Evolutionary conservation across 2,888 invertebrate genomes (phyloP), one percentile per base, ranked within the genome.

Genomic region (Melinopterus prodromus): DNA sequence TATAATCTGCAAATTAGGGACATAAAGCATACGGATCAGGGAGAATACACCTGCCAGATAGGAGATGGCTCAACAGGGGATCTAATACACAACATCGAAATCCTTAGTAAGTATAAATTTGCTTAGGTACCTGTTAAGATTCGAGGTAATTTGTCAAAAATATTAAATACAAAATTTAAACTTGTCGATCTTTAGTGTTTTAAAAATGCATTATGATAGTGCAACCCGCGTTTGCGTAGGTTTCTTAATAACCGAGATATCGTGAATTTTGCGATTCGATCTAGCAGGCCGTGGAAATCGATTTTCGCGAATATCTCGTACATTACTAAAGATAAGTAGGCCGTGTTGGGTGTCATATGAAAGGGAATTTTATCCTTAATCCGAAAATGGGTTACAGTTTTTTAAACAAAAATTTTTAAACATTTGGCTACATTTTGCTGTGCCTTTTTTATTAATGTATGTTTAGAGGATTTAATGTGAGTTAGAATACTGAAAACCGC

Each of bases 11-110:
- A 91, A 86, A 89, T 92, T 81, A 88, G 90, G 81, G 90, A 90
- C 82, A 90, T 92, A 76, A 88, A 88, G 82, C 90, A 91, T 70
- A 88, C 90, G 71, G 92, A 92, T 85, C 91, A 91, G 77, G 92
- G 92, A 1, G 91, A 91, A 85, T 92, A 92, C 86, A 90, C 91
- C 69, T 92, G 92, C 85, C 91, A 92, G 85, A 90, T 92, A 76
- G 91, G 91, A 38, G 91, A 91, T 80, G 90, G 90, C 26, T 89
- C 90, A n/a, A 90, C 90, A 78, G 89, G 91, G 35, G 91, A 92
- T 83, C 90, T 91, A 80, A 90, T 91, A 26, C 91, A 92, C 86
- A 91, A 91, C n/a, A 90, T 92, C 53, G 91, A 91, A 86, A 91
- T 92, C 82, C 86, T 92, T 71, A 91, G 92, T 90, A 84, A 89